Percentiles rank a stretch among this genome's conserved stretches.
Evolutionary conservation across 2,113 vertebrate genomes (phyloP).

Genomic region (Dendropsophus ebraccatus): DNA sequence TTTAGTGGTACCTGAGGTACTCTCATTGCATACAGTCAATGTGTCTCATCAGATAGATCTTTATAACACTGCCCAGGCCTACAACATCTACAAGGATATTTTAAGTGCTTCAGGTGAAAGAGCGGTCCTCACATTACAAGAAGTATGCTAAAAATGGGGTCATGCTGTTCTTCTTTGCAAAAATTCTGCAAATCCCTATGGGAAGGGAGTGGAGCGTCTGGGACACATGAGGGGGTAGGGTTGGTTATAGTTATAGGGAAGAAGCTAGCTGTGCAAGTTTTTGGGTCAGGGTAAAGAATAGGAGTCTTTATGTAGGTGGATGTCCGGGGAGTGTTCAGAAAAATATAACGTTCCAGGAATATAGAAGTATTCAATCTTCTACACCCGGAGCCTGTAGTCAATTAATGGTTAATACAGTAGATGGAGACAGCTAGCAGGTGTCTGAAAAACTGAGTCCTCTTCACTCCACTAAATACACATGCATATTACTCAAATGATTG

Average conservation of each 20-base stretch:
- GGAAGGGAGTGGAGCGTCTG: background rate
- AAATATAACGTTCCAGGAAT: background rate
- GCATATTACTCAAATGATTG: background rate
- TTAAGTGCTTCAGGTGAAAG: background rate
- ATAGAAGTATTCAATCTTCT: background rate
- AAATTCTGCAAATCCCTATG: background rate
- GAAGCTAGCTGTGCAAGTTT: background rate
- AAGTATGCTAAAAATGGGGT: background rate
- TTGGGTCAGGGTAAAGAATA: too few species aligned
- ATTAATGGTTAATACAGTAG: too few species aligned
- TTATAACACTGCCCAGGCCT: too few species aligned
- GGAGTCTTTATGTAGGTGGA: background rate
- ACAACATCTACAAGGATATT: background rate
- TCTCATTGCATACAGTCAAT: too few species aligned
- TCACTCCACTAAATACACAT: background rate
- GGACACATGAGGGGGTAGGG: too few species aligned
- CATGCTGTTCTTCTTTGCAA: background rate
- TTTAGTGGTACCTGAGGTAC: too few species aligned
- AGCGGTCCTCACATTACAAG: background rate
- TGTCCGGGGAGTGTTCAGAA: background rate
- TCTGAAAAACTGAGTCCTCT: background rate
- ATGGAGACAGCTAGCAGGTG: background rate
- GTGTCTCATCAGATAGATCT: too few species aligned
- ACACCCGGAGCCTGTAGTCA: background rate
- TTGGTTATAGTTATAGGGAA: background rate